These are phyloP conservation scores for Orthosia cruda DNA, from an alignment of 2,888 invertebrate genomes.

Conservation along the genomic window DNA sequence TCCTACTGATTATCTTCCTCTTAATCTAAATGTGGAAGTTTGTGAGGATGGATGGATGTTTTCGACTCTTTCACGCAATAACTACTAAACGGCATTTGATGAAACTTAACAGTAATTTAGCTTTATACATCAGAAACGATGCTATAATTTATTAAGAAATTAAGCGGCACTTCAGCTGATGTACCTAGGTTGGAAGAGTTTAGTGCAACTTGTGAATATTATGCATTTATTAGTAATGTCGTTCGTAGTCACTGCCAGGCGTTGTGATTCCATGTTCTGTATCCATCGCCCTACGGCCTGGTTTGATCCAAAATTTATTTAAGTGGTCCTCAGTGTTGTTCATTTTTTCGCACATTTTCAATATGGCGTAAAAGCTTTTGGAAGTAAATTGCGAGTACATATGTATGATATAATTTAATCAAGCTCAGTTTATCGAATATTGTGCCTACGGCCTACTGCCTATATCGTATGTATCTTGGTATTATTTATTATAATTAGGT, in stretches of 20 bases:
- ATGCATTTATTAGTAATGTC: not conserved
- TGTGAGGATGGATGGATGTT: no score
- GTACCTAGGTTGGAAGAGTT: no score
- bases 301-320: slow-evolving; percentile 51
- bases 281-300: not conserved
- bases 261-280: not conserved
- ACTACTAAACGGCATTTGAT: no score
- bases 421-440: slow-evolving; percentile 46
- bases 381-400: slow-evolving; percentile 53
- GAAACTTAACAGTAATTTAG: no score
- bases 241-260: not conserved
- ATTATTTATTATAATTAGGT: slow-evolving; percentile 28
- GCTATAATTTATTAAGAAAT: no score
- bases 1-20: no score
- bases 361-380: slow-evolving; percentile 58
- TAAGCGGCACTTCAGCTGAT: no score
- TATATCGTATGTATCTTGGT: not conserved
- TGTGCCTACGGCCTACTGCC: not conserved
- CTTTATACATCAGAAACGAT: no score
- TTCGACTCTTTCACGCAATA: no score
- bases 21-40: no score
- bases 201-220: no score
- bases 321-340: slow-evolving; percentile 50
- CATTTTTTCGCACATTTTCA: slow-evolving; percentile 57
- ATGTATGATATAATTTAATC: slow-evolving; percentile 49